Percentiles rank a stretch among this genome's conserved stretches.
These are phyloP conservation scores for Euthynnus affinis DNA, from an alignment of 2,797 vertebrate genomes.

Conservation along the genomic window DNA sequence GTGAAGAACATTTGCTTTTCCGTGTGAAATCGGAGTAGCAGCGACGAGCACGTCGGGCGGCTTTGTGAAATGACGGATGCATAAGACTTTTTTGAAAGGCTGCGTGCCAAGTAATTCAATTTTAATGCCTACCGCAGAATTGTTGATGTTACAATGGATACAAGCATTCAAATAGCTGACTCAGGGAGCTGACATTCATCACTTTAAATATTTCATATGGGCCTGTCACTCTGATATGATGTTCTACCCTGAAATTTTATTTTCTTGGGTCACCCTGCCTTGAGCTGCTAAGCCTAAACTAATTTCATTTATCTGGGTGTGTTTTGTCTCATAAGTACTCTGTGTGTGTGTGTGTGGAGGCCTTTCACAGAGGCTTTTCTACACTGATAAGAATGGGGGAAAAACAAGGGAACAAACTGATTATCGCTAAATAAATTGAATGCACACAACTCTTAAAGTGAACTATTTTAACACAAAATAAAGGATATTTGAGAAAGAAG, in stretches of 20 bases:
- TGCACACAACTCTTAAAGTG: too few relatives aligned
- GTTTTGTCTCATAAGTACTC: slow-evolving; percentile 18
- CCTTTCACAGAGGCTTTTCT: not conserved
- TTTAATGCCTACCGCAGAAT: not conserved
- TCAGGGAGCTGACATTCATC: not conserved
- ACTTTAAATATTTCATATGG: not conserved
- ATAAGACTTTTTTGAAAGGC: not conserved
- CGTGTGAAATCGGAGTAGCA: not conserved
- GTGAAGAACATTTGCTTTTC: not conserved
- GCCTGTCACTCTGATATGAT: not conserved
- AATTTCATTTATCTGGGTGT: slow-evolving; percentile 38
- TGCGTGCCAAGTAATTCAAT: not conserved
- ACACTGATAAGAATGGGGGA: not conserved
- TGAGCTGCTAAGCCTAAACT: slow-evolving; percentile 10
- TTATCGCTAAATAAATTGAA: not conserved
- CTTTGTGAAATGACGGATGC: not conserved
- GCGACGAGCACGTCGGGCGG: not conserved
- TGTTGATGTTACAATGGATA: not conserved
- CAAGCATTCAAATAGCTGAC: not conserved
- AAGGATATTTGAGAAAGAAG: too few relatives aligned
- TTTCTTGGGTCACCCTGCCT: slow-evolving; percentile 14
- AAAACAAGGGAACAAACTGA: not conserved
- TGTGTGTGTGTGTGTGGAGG: too few relatives aligned
- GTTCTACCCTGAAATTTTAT: slow-evolving; percentile 2
- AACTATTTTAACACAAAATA: too few relatives aligned